Evolutionary conservation across 2,113 vertebrate genomes (phyloP).

Genomic region (Rostratula benghalensis): DNA sequence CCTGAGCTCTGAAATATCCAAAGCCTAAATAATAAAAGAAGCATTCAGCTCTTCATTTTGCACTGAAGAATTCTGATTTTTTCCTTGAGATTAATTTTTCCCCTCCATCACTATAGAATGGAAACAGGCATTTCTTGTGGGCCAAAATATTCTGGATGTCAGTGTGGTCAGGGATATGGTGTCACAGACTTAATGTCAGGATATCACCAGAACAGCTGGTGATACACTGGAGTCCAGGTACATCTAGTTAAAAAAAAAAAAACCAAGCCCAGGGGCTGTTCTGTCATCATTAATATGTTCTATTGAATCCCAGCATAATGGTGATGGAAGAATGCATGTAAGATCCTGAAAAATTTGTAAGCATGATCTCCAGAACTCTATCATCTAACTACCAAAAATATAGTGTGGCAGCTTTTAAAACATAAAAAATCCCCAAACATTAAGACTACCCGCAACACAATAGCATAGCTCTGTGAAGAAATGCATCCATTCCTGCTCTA

Average conservation of each 20-base stretch:
- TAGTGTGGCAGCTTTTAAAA: neutral
- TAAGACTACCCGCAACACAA: neutral
- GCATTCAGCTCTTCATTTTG: neutral
- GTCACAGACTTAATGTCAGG: neutral
- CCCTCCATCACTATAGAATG: neutral
- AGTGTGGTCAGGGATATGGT: neutral
- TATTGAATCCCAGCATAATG: neutral
- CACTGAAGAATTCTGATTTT: neutral
- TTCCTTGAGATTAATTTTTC: neutral
- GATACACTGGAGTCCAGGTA: neutral
- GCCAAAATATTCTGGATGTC: neutral
- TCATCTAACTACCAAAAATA: neutral
- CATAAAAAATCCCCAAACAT: neutral
- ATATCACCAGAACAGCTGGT: neutral
- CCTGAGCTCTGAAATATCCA: slow-evolving; percentile 7
- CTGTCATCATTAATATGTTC: neutral
- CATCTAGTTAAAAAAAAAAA: neutral
- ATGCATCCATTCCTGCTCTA: neutral
- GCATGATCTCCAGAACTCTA: neutral
- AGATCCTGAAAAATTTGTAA: neutral
- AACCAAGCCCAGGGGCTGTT: neutral
- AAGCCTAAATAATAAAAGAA: slow-evolving; percentile 19
- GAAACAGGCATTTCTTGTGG: neutral
- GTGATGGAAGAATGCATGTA: neutral
- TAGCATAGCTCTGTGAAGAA: neutral